phyloP scores from a whole-genome alignment of 2,888 invertebrate species.

The Antheraea assamensis region DNA sequence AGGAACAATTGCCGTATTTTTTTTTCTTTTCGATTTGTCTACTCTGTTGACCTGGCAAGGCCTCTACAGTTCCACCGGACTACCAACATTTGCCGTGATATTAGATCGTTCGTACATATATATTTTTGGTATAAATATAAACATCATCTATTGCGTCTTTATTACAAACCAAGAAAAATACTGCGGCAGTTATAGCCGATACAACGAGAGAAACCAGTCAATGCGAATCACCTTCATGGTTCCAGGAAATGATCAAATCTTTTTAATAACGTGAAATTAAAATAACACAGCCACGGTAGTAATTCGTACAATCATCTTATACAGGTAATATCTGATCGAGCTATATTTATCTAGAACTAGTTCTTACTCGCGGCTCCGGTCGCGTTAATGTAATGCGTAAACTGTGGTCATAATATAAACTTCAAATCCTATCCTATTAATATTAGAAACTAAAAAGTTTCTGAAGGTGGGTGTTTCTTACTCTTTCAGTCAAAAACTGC shows the following conservation, averaged over 20 bases:
- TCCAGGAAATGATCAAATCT: not conserved
- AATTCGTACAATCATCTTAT: not conserved
- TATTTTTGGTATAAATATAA: conserved; percentile 1
- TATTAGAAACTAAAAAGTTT: too few relatives aligned
- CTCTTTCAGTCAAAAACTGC: too few relatives aligned
- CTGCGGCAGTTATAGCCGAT: not conserved
- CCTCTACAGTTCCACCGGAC: too few relatives aligned
- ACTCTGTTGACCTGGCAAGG: too few relatives aligned
- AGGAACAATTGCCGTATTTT: too few relatives aligned
- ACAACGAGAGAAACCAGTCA: conserved; percentile 10
- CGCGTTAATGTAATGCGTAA: too few relatives aligned
- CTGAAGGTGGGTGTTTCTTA: too few relatives aligned
- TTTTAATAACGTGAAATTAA: not conserved
- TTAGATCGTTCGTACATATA: not conserved
- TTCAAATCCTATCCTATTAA: too few relatives aligned
- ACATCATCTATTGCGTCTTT: conserved; percentile 11
- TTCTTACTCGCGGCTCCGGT: too few relatives aligned
- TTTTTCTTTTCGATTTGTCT: too few relatives aligned
- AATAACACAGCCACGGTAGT: not conserved
- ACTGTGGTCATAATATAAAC: too few relatives aligned
- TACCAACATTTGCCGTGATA: not conserved
- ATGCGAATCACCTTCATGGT: not conserved
- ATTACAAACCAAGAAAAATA: not conserved
- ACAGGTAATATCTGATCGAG: not conserved
- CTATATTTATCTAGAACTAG: not conserved